Evolutionary conservation across 1,140 invertebrate genomes (phyloP), one percentile per base, ranked within the genome.

Genomic region (Drosophila ironensis): DNA sequence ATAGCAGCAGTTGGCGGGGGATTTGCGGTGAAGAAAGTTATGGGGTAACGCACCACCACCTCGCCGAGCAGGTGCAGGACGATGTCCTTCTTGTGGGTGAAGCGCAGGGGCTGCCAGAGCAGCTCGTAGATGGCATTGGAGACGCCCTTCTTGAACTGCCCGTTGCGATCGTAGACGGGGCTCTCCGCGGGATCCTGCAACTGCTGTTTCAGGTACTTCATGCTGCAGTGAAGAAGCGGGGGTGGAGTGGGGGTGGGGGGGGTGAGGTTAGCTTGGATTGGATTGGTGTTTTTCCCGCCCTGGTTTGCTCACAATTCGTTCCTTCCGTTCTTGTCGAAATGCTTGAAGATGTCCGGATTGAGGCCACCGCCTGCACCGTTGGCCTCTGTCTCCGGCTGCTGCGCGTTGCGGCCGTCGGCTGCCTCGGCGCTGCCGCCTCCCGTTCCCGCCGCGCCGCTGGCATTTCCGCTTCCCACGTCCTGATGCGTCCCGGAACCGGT

Each of bases 1-100:
- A 22, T n/a, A 22, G 5, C 5, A 22, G 2, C 5, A 2, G 2
- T 22, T 22, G 2, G 5, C 5, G 2, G 20, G 20, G 20, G 5
- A 22, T 35, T 5, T 33, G 16, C 2, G 9, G 11, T 17, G 6
- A 17, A 22, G 9, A 6, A 1, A 2, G 28, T 11, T 6, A 27
- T 7, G 9, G 25, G 2, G 7, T 1, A 0, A 91, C 92, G 92
- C 92, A 95, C 95, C 78, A 92, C 90, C 51, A 96, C 91, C 88
- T 96, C 95, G 72, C 91, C 91, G 33, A 96, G 90, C 19, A 92
- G 92, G 53, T 92, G 90, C 17, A 95, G 90, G 40, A 95, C 93
- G 57, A 91, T 91, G 86, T 96, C 95, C 88, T 93, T 95, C 81
- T 95, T 95, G 41, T 96, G 74, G 47, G 90, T 91, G 35, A 94